A percentile compares a stretch with the other conserved stretches of the same genome.
Conservation (phyloP, 2,888 invertebrate genomes). For the Nomada lathburiana region DNA sequence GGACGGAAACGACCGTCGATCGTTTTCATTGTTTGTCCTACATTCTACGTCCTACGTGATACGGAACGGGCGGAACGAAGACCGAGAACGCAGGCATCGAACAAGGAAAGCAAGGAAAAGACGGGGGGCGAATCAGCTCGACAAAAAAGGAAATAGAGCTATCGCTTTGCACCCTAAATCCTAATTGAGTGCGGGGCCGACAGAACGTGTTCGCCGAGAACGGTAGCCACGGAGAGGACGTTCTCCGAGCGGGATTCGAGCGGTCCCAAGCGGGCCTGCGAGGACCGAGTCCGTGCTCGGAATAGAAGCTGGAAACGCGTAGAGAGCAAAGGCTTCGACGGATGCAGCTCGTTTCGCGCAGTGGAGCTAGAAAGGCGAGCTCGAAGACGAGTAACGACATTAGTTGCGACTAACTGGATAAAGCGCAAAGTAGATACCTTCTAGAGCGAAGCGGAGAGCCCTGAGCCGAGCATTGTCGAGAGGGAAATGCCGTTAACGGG, state of each 20-base stretch:
- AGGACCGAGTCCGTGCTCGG: no score
- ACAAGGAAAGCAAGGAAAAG: neutral
- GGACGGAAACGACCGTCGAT: constrained; percentile 55
- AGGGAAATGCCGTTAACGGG: constrained; percentile 75
- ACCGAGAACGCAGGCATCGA: neutral
- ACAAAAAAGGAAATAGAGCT: constrained; percentile 33
- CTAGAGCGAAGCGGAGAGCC: constrained; percentile 32
- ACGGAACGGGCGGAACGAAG: neutral
- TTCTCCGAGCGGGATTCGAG: neutral
- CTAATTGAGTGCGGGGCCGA: constrained; percentile 37
- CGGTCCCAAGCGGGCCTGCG: no score
- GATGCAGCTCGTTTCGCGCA: constrained; percentile 10
- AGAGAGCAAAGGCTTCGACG: neutral
- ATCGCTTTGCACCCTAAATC: constrained; percentile 41
- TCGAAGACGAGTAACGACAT: constrained; percentile 73
- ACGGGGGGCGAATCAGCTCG: constrained; percentile 2
- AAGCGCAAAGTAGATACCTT: constrained; percentile 76
- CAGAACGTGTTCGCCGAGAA: constrained; percentile 11
- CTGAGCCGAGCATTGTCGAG: constrained; percentile 68
- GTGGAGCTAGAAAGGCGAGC: constrained; percentile 57
- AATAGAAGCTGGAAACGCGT: neutral
- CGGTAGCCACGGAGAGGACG: neutral
- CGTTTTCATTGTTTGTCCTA: constrained; percentile 57
- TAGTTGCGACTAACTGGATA: constrained; percentile 79
- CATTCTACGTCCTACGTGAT: constrained; percentile 45